Conservation (phyloP, 2,888 invertebrate species). For the Pegoplata infirma region DNA sequence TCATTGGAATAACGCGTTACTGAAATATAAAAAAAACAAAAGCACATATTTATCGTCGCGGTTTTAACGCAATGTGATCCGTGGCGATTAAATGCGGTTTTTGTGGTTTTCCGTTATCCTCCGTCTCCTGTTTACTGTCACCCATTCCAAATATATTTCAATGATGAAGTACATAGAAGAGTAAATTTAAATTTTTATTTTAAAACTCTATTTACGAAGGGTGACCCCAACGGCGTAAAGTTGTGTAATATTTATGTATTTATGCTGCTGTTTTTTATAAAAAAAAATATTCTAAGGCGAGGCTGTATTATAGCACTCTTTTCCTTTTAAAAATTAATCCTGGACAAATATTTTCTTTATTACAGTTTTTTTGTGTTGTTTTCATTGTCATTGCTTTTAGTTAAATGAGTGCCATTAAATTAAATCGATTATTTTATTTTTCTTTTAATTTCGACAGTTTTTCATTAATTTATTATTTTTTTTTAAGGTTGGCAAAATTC, state of each 20-base stretch:
- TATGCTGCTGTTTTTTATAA: constrained; percentile 18
- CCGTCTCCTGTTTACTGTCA: constrained; percentile 36
- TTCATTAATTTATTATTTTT: neutral
- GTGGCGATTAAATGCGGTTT: constrained; percentile 71
- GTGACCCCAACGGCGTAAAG: constrained; percentile 52
- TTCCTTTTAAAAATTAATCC: constrained; percentile 72
- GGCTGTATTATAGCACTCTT: constrained; percentile 54
- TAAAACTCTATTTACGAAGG: constrained; percentile 55
- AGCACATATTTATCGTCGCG: constrained; percentile 72
- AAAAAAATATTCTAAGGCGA: constrained; percentile 72
- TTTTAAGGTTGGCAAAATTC: neutral
- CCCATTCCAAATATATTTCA: constrained; percentile 33
- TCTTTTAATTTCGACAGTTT: constrained; percentile 14
- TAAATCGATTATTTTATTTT: constrained; percentile 70
- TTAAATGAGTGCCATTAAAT: constrained; percentile 76
- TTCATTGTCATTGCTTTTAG: constrained; percentile 70
- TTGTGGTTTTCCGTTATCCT: constrained; percentile 65
- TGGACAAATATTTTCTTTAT: constrained; percentile 74
- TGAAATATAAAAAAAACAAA: constrained; percentile 64
- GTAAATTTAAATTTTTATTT: constrained; percentile 60
- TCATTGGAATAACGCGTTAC: constrained; percentile 11
- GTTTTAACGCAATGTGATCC: constrained; percentile 76
- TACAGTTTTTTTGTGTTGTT: constrained; percentile 39
- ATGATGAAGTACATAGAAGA: constrained; percentile 54
- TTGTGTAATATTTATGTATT: constrained; percentile 27